Base-by-base conservation (phyloP, 2,888 invertebrate species). In the Cryptus armator region DNA sequence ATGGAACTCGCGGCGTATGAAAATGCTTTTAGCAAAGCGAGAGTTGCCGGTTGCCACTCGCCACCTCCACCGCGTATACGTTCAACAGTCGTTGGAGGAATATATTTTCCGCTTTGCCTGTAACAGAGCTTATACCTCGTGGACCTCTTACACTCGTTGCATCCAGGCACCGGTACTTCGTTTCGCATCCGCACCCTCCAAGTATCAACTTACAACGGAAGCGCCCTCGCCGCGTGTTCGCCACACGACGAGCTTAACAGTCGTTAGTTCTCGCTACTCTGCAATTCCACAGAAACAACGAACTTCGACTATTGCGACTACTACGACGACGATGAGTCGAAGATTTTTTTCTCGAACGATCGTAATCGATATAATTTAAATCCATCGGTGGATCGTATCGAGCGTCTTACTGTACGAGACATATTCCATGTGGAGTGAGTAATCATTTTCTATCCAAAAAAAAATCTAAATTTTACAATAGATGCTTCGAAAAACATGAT, bases 21-120 rank as follows among this genome's bases (percentile, higher is more conserved):
- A 81, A 84, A 81, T 84, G 84, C 84, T 84, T 84, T 84, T 78
- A 81, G 71, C 62, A 62, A 59, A 68, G 72, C 51, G 51, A 53
- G 32, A 51, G n/a, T 74, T 51, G 53, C 68, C 43, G 53, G 46
- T 32, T 48, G 16, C 48, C 53, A 48, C 43, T 37, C 37, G 29
- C 51, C 29, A 14, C 32, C 48, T 44, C 24, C 4, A 10, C n/a
- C 19, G 43, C 66, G 37, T 64, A 16, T 53, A 80, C 82, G 74
- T 83, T 88, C 66, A 82, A 67, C 82, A 86, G 86, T 81, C 77
- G 75, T 32, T n/a, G 62, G 74, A 86, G 85, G 86, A 86, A 89
- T 87, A 86, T 89, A 89, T 89, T 88, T 89, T 88, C 88, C 89
- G 88, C 87, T 86, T 86, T 83, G 85, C 72, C 56, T 72, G 67